Evolutionary conservation across 2,888 invertebrate genomes (phyloP), one percentile per base, ranked within the genome.

Genomic region (Bellardia pandia): DNA sequence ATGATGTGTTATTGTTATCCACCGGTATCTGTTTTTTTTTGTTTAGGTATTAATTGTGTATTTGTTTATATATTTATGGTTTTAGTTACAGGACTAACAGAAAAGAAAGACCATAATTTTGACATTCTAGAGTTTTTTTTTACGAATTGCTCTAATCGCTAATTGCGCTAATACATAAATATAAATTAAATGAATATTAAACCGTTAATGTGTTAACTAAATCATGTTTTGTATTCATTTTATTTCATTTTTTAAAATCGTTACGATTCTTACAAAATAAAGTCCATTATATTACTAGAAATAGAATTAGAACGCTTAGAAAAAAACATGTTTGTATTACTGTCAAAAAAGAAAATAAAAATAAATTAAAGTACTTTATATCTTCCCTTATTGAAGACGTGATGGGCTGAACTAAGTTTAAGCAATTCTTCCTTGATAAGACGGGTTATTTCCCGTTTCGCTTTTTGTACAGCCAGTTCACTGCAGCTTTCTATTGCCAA

Each of bases 401-500:
- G 98, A 93, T 97, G 97, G 7, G 97, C 95, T 0, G 97, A 96
- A 14, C 97, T 97, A 89, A 99, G 94, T 94, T 99, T 98, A 66
- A 99, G 95, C 78, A 99, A 95, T 92, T 99, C 99, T 94, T 99
- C 99, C 93, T 99, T 99, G 92, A 99, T 99, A 78, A 99, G 96
- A 42, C 99, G 95, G 0, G 99, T 98, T 78, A 99, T 99, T 94
- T 99, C 99, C 3, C 98, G 97, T 94, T 98, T 98, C 1, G 99
- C 99, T 93, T 98, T 98, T 77, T 98, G 97, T 13, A 99, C 98
- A 1, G 99, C 98, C 88, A 99, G 95, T 93, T 99, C 99, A 91
- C 98, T 98, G 3, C 99, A 98, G 90, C 99, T 99, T 93, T 99
- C 99, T 90, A 99, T 99, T n/a, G 99, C 99, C 89, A 99, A 95